Evolutionary conservation across 2,888 invertebrate species (phyloP).

Genomic region (Sinotaia quadrata): DNA sequence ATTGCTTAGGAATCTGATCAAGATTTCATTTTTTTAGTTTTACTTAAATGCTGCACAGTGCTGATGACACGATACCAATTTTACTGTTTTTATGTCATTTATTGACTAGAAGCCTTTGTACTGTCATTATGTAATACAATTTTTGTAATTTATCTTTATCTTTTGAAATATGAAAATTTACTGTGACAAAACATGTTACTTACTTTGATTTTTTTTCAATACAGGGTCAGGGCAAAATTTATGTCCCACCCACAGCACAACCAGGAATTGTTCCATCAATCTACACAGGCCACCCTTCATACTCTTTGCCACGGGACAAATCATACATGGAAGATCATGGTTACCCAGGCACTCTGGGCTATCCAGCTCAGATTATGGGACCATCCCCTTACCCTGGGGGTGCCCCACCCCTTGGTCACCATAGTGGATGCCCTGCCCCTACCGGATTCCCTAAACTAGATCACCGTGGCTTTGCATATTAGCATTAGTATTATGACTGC

Average conservation of each 20-base stretch:
- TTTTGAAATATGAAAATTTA: too few species aligned
- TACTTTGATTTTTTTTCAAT: slow-evolving; percentile 21
- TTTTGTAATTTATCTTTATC: too few species aligned
- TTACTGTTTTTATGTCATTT: too few species aligned
- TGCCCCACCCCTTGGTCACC: slow-evolving; percentile 65
- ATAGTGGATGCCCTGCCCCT: slow-evolving; percentile 65
- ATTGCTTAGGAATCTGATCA: too few species aligned
- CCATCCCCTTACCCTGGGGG: slow-evolving; percentile 62
- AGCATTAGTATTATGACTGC: not conserved
- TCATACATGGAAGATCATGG: slow-evolving; percentile 63
- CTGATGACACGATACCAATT: too few species aligned
- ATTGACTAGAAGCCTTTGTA: too few species aligned
- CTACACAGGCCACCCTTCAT: slow-evolving; percentile 71
- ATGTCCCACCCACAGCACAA: slow-evolving; percentile 63
- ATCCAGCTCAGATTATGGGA: slow-evolving; percentile 41
- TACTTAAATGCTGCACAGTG: too few species aligned
- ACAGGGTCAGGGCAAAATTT: slow-evolving; percentile 67
- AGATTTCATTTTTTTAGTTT: too few species aligned
- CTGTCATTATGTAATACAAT: too few species aligned
- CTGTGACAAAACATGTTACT: not conserved
- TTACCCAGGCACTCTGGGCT: slow-evolving; percentile 63
- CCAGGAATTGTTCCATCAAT: slow-evolving; percentile 66
- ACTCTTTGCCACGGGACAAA: slow-evolving; percentile 67
- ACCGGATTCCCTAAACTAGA: slow-evolving; percentile 64
- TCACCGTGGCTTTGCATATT: slow-evolving; percentile 30